Evolutionary conservation across 1,140 invertebrate genomes (phyloP).

Genomic region (Protaetia brevitarsis): DNA sequence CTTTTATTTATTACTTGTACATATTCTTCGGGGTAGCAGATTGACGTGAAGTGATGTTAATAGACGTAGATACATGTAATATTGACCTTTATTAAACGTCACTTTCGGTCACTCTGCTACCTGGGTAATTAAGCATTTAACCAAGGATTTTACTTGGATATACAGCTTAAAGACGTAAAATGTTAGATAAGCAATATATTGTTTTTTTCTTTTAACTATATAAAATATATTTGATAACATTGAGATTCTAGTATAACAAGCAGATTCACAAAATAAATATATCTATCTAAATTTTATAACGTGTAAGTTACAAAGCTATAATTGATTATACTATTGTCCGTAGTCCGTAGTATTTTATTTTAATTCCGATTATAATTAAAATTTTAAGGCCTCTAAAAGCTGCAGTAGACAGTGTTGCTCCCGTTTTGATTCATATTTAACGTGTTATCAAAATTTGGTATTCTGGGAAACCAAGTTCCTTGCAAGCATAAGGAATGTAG

Average conservation of each 20-base stretch:
- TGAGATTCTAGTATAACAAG: not conserved
- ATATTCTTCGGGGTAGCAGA: no score
- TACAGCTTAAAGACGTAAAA: no score
- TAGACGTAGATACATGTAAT: no score
- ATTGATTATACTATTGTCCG: not conserved
- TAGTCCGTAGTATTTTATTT: no score
- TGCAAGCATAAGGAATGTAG: conserved; percentile 71
- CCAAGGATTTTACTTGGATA: no score
- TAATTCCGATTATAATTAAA: not conserved
- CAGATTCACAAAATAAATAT: conserved; percentile 2
- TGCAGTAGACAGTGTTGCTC: not conserved
- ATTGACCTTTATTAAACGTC: no score
- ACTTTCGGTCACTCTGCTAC: no score
- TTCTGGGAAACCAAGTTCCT: conserved; percentile 68
- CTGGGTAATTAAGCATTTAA: no score
- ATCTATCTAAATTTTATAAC: not conserved
- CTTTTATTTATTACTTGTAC: no score
- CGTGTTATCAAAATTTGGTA: conserved; percentile 59
- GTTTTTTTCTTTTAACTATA: conserved; percentile 28
- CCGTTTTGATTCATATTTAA: not conserved
- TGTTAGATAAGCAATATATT: not conserved
- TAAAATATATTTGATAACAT: conserved; percentile 6
- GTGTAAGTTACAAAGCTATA: conserved; percentile 10
- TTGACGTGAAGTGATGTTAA: no score
- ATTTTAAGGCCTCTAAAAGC: conserved; percentile 16